These are phyloP conservation scores for Tenebrosternarchus preto DNA, from an alignment of 2,113 vertebrate species.

Conservation along the genomic window DNA sequence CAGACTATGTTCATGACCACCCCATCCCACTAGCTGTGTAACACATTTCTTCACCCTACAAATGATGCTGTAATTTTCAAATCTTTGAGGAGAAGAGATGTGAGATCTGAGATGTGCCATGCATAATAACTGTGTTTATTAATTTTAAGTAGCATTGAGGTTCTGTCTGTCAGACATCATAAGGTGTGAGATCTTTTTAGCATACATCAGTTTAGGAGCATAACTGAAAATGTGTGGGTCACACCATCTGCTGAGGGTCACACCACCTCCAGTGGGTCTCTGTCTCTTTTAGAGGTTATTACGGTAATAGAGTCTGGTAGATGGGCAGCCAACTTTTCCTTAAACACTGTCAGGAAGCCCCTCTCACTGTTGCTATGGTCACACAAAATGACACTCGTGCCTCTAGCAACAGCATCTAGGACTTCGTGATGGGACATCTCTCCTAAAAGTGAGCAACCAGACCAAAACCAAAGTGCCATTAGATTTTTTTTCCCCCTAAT, in stretches of 20 bases:
- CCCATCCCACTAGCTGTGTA: background rate
- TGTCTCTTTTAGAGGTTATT: constrained; percentile 80
- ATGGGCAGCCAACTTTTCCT: constrained; percentile 67
- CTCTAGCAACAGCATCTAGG: constrained; percentile 83
- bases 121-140: background rate
- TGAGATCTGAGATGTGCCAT: background rate
- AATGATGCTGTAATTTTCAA: too few species aligned
- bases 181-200: background rate
- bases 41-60: background rate
- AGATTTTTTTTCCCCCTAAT: too few species aligned
- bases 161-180: background rate
- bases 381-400: constrained; percentile 87
- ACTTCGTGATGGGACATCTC: constrained; percentile 97
- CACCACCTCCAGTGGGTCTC: constrained; percentile 84
- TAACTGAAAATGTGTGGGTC: too few species aligned
- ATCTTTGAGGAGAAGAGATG: too few species aligned
- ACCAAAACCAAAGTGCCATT: background rate
- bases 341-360: constrained; percentile 87
- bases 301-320: constrained; percentile 78
- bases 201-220: background rate
- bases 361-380: constrained; percentile 97
- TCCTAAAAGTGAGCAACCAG: constrained; percentile 68
- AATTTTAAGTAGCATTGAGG: background rate
- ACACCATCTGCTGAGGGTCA: constrained; percentile 48
- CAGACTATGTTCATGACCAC: constrained; percentile 70